Evolutionary conservation across 2,888 invertebrate species (phyloP), one percentile per base, ranked within the genome.

Genomic region (Nysson spinosus): DNA sequence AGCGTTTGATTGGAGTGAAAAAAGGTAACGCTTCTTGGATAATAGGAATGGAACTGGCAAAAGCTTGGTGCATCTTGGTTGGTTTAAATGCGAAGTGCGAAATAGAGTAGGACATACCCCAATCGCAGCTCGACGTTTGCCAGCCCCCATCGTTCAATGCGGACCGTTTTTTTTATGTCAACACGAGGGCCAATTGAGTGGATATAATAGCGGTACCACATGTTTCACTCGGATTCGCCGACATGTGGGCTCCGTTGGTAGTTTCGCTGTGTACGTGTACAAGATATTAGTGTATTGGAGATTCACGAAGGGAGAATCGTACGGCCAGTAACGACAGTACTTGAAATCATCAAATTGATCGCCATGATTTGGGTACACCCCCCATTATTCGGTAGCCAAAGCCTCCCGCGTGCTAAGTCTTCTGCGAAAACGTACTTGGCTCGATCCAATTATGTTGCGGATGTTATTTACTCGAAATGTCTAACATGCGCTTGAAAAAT

Each of bases 171-270:
- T 64, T 71, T 75, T 75, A 61, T 63, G 69, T 75, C 70, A 72
- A 79, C 57, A 47, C 67, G 72, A 73, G 61, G 57, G 68, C 74
- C 74, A 79, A 79, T 78, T 71, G 75, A 73, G 70, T 43, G 71
- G 58, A 70, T 63, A 61, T 69, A 78, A 78, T 73, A 58, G 62
- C 49, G 64, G 55, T 64, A 60, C 58, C 72, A 69, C 69, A 75
- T 79, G 73, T 75, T 75, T 77, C 68, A 46, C 56, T 69, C 50
- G 66, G 57, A 69, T 77, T 67, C 66, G 57, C 47, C 65, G 69
- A 58, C 72, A 79, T 78, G 78, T 78, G 78, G 73, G 77, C 70
- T 73, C 69, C 58, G 51, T 64, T 60, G 39, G 4, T 7, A 4
- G n/a, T n/a, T n/a, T 44, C 39, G 19, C 11, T 37, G 26, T 55